Evolutionary conservation across 2,113 vertebrate species (phyloP), one percentile per base, ranked within the genome.

Genomic region (Phalacrocorax pelagicus): DNA sequence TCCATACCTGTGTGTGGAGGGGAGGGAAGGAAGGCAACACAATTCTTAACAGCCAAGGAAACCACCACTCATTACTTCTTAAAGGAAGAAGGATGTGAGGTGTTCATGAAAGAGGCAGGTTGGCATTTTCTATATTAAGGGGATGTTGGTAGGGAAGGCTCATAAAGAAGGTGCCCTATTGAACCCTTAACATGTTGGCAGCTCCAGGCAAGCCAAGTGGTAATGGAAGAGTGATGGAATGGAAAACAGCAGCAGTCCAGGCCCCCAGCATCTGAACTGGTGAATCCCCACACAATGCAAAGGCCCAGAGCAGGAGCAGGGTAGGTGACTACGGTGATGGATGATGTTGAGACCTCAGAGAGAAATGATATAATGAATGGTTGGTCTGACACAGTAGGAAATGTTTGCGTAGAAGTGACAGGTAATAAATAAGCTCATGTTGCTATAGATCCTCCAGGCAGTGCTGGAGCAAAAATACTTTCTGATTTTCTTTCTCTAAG

Each of bases 381-480:
- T 73, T 96, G 62, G 44, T n/a, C 62, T 91, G 89, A 82, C 62
- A 94, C 65, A 22, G 66, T 51, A 80, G 58, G 82, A 85, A 97
- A 89, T 85, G 84, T 95, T 96, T 96, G 74, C 19, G 14, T 91
- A 82, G 74, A 91, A 87, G 70, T 87, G 84, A 88, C 0, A 0
- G 92, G 54, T 92, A 80, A 95, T 95, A 96, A 95, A 95, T 91
- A 97, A 94, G 84, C 38, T 92, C 17, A 14, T 66, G 51, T 85
- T 96, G 70, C 73, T 82, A 38, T 72, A 92, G 81, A 83, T 95
- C 91, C 84, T 95, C 38, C 70, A 95, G 86, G 84, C 83, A 58
- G 34, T 42, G 86, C 58, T 62, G 66, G 72, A 91, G 32, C 46
- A 87, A 87, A 96, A 92, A 82, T 62, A 29, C 10, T 40, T 81